A percentile compares a stretch with the other conserved stretches of the same genome.
These are phyloP conservation scores for Sparidentex hasta DNA, from an alignment of 2,797 vertebrate species.

Conservation along the genomic window DNA sequence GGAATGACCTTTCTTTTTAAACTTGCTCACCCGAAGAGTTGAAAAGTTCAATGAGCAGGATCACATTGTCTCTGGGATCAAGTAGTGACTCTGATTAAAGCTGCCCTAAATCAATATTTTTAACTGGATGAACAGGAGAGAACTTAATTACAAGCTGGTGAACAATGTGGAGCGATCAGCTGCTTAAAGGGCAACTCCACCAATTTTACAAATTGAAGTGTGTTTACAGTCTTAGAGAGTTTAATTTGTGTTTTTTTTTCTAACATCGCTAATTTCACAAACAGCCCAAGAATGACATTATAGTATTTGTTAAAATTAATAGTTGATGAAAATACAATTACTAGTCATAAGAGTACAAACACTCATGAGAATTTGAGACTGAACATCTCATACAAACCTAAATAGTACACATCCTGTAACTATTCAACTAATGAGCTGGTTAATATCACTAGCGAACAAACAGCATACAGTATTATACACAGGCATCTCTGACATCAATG, in stretches of 20 bases:
- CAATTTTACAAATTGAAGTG: too few relatives aligned
- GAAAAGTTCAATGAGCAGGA: background rate
- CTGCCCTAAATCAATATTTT: slow-evolving; percentile 20
- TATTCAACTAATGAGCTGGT: background rate
- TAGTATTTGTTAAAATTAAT: background rate
- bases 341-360: background rate
- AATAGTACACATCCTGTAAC: background rate
- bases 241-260: background rate
- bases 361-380: background rate
- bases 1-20: background rate
- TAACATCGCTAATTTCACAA: background rate
- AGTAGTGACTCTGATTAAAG: slow-evolving; percentile 7
- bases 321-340: background rate
- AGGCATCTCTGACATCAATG: background rate
- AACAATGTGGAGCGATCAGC: slow-evolving; percentile 1
- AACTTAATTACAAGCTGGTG: background rate
- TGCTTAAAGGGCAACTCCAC: background rate
- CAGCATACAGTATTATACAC: background rate
- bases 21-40: background rate
- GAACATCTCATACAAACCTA: background rate
- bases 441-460: background rate
- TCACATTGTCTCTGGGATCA: background rate
- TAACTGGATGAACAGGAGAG: background rate
- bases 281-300: background rate
- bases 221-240: too few relatives aligned